These are phyloP conservation scores for Mus pahari DNA, from an alignment of 2,113 vertebrate genomes.

Conservation along the genomic window DNA sequence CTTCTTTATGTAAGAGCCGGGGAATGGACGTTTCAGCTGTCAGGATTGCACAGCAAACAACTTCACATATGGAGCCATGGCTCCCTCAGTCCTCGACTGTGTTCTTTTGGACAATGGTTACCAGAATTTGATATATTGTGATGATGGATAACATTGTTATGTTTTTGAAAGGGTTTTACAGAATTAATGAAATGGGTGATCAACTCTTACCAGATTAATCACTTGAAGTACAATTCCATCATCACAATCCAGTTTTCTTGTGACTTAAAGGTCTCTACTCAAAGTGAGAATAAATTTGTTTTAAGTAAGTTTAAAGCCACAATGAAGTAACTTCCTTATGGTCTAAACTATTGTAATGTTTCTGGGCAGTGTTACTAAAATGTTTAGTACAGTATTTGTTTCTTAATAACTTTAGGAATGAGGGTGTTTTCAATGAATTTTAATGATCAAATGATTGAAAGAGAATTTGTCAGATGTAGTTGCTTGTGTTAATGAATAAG, in stretches of 20 bases:
- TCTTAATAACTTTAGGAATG: conserved; percentile 62
- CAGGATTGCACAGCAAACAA: background rate
- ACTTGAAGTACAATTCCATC: background rate
- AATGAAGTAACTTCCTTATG: background rate
- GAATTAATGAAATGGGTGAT: conserved; percentile 40
- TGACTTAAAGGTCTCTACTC: background rate
- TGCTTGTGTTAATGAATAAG: conserved; percentile 13
- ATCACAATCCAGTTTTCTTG: background rate
- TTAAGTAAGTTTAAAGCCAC: background rate
- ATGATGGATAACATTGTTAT: background rate
- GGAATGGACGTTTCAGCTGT: background rate
- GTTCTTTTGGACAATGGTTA: background rate
- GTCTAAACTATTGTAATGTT: background rate
- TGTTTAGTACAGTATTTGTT: conserved; percentile 65
- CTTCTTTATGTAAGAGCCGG: too few species aligned
- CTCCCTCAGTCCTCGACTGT: background rate
- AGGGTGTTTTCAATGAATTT: conserved; percentile 59
- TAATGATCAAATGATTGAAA: conserved; percentile 66
- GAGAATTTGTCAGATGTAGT: conserved; percentile 45
- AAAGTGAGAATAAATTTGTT: background rate
- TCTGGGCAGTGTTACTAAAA: conserved; percentile 56
- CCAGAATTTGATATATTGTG: background rate
- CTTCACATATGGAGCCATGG: background rate
- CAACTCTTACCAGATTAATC: background rate
- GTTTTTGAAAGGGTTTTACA: background rate